Base-by-base conservation (phyloP, 2,888 invertebrate species). In the Drosophila infuscata region DNA sequence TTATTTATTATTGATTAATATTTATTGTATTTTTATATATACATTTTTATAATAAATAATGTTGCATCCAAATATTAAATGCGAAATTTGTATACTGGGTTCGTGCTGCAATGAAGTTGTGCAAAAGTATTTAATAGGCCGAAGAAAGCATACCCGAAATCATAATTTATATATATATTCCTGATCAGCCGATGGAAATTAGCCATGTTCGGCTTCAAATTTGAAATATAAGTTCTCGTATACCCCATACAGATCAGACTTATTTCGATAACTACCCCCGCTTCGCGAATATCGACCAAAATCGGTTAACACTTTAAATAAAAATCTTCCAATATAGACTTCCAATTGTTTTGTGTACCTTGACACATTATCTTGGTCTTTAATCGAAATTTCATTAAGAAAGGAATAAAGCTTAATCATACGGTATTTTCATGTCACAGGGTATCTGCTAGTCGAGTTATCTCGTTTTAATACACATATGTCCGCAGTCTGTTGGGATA, bases 401-500 rank as follows among this genome's bases (percentile, higher is more conserved):
- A 0, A 5, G n/a, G 4, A 5, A 1, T 35, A 12, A 4, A 20
- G 7, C 12, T 2, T 7, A 3, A 3, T 12, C 12, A 20, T 43
- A 20, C 7, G 9, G 4, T 9, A 20, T 7, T 20, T 3, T 1
- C 0, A 12, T 7, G 1, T 7, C 3, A 3, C 12, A 20, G 46
- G 2, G 46, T 46, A 7, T 15, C 46, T 20, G 1, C 20, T 7
- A 46, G 20, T 46, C 20, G 15, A 12, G 2, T 12, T 8, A 8
- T 15, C 46, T 20, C 3, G 12, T n/a, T 9, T 46, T 15, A 8
- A 1, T 46, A 46, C 15, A 1, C 15, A 25, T 2, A 43, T 12
- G 0, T 12, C 8, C 15, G 46, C 25, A 8, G 8, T 66, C 54
- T 65, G 35, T 32, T 70, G 74, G 56, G 64, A 74, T 74, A 75